Base-by-base conservation (phyloP, 2,888 invertebrate species). In the Andricus curvator region DNA sequence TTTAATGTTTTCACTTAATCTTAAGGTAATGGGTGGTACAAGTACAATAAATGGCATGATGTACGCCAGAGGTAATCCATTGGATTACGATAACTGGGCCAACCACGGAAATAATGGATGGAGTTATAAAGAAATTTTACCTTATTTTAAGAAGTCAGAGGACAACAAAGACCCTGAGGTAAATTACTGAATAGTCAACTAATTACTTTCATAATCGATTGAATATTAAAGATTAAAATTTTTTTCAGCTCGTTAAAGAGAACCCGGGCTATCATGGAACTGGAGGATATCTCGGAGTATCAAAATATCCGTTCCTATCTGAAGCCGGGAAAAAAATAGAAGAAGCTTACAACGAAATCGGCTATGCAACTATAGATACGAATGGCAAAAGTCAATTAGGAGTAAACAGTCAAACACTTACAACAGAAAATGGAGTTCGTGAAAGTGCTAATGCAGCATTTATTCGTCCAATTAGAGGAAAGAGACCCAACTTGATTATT, bases 31-130 rank as follows among this genome's bases (percentile, higher is more conserved):
- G 3, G 98, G 98, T 0, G 98, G 98, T 0, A 96, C 96, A 22
- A 97, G 97, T 56, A 97, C 97, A 0, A 94, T 98, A 1, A 98
- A 98, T 92, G 97, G 97, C 92, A 98, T 98, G 98, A 93, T 98
- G 0, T 98, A 98, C 89, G 93, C 98, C 8, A 94, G 98, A 81
- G 98, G 98, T 0, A 98, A 98, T 91, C 96, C 29, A 29, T 2
- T 29, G 29, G 29, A 29, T 29, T 29, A 29, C 29, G 29, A 29
- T 29, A 29, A 29, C 2, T 29, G 29, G 29, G 29, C 29, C 2
- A 29, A 29, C 29, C 29, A 29, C 2, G 29, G 29, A 29, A 29
- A 29, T 29, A 29, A 2, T 2, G 98, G 98, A 1, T 98, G 98
- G 98, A 95, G 96, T 6, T 96, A 95, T 87, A 94, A 96, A 29